Evolutionary conservation across 2,797 vertebrate species (phyloP).

Genomic region (Pseudotriccus pelzelni): DNA sequence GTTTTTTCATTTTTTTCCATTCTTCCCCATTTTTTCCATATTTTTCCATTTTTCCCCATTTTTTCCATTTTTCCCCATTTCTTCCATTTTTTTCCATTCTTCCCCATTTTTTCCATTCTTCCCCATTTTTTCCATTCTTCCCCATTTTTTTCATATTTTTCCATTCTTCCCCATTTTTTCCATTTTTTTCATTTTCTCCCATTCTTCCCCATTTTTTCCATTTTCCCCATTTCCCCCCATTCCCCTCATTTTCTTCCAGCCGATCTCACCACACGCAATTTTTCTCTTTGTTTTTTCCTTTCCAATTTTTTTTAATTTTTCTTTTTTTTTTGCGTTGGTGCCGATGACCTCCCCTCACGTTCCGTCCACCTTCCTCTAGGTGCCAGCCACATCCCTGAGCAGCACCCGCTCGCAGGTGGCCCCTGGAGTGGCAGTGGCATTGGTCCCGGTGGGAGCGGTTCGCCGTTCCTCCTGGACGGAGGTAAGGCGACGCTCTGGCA

Average conservation of each 20-base stretch:
- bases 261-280: background rate
- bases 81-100: too few species aligned
- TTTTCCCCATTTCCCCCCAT: too few species aligned
- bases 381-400: conserved; percentile 72
- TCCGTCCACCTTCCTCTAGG: conserved; percentile 75
- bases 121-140: background rate
- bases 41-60: too few species aligned
- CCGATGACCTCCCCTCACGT: conserved; percentile 50
- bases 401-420: conserved; percentile 66
- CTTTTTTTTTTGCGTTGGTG: background rate
- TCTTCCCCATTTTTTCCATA: background rate
- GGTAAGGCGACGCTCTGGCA: conserved; percentile 70
- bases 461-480: conserved; percentile 76
- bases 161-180: too few species aligned
- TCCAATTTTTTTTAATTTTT: background rate
- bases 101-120: too few species aligned
- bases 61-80: background rate
- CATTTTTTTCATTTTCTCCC: background rate
- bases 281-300: background rate
- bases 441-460: conserved; percentile 70
- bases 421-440: conserved; percentile 70
- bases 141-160: too few species aligned
- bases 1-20: too few species aligned
- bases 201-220: too few species aligned
- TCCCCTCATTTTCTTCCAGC: background rate